Base-by-base conservation (phyloP, 2,113 vertebrate species). In the Petaurus breviceps region DNA sequence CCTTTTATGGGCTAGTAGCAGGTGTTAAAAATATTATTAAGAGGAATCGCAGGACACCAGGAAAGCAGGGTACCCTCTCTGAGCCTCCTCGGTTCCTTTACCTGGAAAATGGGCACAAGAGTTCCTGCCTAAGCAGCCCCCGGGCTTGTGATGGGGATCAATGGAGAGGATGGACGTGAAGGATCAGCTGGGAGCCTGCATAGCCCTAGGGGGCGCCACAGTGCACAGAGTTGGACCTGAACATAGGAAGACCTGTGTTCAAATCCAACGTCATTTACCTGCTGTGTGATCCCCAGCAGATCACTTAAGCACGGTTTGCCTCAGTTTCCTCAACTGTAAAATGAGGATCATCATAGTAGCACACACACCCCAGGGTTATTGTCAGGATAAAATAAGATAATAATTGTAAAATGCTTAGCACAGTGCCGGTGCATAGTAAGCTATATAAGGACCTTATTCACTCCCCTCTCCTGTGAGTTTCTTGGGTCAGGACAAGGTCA, bases 111-210 rank as follows among this genome's bases (percentile, higher is more conserved):
- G 19, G n/a, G n/a, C 7, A 22, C 37, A 8, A 23, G 68, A 8
- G 91, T 3, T 43, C 25, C 52, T 55, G 92, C 7, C n/a, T 22
- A 23, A 84, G 0, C 1, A 31, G 51, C 47, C 0, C 0, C 0
- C 0, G 11, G 16, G 11, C 1, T 8, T 25, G 2, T 2, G 10
- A 16, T 8, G 19, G 19, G 77, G n/a, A 43, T 51, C 25, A 52
- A 53, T 3, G 28, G 25, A 50, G 22, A 2, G 37, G 68, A 84
- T 43, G 19, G n/a, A 8, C 23, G n/a, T 43, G 19, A 84, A 43
- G 68, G 37, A 84, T 7, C n/a, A 43, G 16, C 2, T 43, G 68
- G n/a, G 31, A 8, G 8, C 19, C n/a, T 43, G n/a, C 68, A 22
- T n/a, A 22, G 19, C 61, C 61, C 57, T 12, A 31, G 37, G 68